phyloP scores from a whole-genome alignment of 2,113 vertebrate genomes.

The Butorides virescens region DNA sequence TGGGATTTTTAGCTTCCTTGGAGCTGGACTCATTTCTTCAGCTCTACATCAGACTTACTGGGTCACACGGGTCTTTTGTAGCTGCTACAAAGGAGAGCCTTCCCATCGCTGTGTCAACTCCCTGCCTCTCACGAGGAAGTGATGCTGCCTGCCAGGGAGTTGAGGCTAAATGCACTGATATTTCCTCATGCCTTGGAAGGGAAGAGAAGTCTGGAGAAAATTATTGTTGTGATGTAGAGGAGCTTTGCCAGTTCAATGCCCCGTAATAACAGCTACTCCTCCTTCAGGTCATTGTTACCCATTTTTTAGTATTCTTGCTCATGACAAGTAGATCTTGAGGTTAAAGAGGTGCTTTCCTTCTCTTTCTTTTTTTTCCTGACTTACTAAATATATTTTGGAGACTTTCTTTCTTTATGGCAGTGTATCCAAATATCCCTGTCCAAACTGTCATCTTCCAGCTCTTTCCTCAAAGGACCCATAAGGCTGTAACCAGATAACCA shows the following conservation, averaged over 20 bases:
- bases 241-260: background rate
- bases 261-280: background rate
- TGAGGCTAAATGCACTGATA: background rate
- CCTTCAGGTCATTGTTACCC: constrained; percentile 20
- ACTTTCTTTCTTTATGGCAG: background rate
- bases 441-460: background rate
- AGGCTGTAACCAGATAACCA: background rate
- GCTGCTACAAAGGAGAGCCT: background rate
- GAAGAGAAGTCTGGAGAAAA: constrained; percentile 12
- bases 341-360: background rate
- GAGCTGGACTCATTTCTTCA: background rate
- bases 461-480: background rate
- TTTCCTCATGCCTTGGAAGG: constrained; percentile 40
- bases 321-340: background rate
- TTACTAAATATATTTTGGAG: background rate
- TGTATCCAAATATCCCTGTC: background rate
- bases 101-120: background rate
- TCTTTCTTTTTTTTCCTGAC: background rate
- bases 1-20: background rate
- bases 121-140: constrained; percentile 19
- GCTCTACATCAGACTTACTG: background rate
- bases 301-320: background rate
- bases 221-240: background rate
- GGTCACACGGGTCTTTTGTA: background rate
- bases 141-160: constrained; percentile 5